These are phyloP conservation scores for Gobius niger DNA, from an alignment of 2,113 vertebrate species.

Conservation along the genomic window DNA sequence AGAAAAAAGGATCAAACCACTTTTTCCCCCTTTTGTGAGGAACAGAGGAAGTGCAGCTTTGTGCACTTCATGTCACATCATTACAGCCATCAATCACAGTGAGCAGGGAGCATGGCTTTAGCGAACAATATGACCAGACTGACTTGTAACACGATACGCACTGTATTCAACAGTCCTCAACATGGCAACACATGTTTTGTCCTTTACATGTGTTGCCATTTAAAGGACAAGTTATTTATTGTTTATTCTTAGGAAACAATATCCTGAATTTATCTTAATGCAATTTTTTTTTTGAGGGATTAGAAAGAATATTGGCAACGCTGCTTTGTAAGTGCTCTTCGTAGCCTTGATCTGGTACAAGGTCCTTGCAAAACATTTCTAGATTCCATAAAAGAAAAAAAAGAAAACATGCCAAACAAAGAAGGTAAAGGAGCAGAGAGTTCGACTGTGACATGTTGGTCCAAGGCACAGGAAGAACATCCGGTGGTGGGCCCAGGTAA, in stretches of 20 bases:
- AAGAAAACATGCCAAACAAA: not conserved
- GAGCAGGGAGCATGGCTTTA: conserved; percentile 25
- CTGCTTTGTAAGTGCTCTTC: too few species aligned
- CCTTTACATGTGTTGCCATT: too few species aligned
- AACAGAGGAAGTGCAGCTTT: conserved; percentile 27
- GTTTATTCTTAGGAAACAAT: too few species aligned
- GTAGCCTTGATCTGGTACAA: too few species aligned
- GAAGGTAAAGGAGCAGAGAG: not conserved
- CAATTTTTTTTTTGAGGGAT: too few species aligned
- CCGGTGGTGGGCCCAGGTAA: conserved; percentile 55
- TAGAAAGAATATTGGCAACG: too few species aligned
- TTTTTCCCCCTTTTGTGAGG: conserved; percentile 2
- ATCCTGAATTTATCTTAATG: too few species aligned
- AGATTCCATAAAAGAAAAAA: not conserved
- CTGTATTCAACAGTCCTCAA: not conserved
- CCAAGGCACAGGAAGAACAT: conserved; percentile 44
- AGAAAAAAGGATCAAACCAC: conserved; percentile 10
- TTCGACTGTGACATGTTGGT: conserved; percentile 47
- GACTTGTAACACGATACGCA: not conserved
- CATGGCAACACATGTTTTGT: too few species aligned
- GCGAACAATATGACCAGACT: conserved; percentile 34
- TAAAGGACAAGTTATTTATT: too few species aligned
- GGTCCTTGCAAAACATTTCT: too few species aligned
- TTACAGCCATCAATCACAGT: conserved; percentile 38
- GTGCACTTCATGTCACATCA: conserved; percentile 40